Evolutionary conservation across 2,888 invertebrate genomes (phyloP).

Genomic region (Cryptocephalus primarius): DNA sequence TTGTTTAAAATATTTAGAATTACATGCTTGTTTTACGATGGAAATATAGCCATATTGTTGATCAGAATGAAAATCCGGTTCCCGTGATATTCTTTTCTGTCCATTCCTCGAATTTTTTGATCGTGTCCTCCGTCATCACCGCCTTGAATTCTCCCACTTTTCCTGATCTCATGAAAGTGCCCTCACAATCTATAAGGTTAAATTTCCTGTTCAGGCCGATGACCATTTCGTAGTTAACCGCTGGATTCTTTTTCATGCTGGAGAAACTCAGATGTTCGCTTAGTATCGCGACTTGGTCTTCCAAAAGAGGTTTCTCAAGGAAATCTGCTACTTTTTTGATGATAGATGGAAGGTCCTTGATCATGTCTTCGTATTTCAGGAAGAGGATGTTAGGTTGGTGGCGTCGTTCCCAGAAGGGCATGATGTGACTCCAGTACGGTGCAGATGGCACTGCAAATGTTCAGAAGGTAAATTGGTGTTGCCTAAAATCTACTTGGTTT

Average conservation of each 20-base stretch:
- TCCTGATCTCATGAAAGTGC: slow-evolving; percentile 40
- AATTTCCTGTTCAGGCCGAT: slow-evolving; percentile 29
- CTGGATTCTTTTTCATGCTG: slow-evolving; percentile 46
- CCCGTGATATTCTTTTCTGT: slow-evolving; percentile 47
- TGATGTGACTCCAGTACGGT: slow-evolving; percentile 28
- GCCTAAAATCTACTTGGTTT: slow-evolving; percentile 1
- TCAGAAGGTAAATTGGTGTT: not conserved
- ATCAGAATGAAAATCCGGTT: slow-evolving; percentile 3
- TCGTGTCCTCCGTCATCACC: slow-evolving; percentile 60
- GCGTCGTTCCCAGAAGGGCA: slow-evolving; percentile 25
- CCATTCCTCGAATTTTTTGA: slow-evolving; percentile 62
- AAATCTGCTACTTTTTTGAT: slow-evolving; percentile 22
- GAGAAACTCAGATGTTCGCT: slow-evolving; percentile 26
- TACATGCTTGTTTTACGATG: too few species aligned
- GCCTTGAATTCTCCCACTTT: slow-evolving; percentile 33
- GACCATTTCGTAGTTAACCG: slow-evolving; percentile 42
- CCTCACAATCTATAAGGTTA: slow-evolving; percentile 28
- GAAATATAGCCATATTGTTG: not conserved
- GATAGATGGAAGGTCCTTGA: slow-evolving; percentile 17
- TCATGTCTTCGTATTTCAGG: slow-evolving; percentile 29
- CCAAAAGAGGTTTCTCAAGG: slow-evolving; percentile 18
- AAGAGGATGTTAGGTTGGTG: slow-evolving; percentile 26
- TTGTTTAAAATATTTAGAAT: too few species aligned
- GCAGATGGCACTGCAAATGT: slow-evolving; percentile 24
- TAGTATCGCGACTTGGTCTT: slow-evolving; percentile 18